A percentile compares a stretch with the other conserved stretches of the same genome.
phyloP scores from a whole-genome alignment of 2,888 invertebrate species.

The Heliconius ismenius region DNA sequence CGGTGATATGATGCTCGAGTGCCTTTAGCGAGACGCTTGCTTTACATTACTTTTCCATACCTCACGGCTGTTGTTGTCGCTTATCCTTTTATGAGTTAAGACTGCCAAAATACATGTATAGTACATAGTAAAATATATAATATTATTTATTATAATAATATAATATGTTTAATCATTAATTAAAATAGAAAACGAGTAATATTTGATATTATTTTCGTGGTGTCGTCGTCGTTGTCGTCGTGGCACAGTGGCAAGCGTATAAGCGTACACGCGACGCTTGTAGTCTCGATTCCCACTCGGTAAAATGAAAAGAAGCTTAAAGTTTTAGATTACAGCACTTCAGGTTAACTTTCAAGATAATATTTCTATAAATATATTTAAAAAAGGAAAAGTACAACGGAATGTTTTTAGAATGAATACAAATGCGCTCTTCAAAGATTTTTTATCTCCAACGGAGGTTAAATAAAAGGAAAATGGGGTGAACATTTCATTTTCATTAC shows the following conservation, averaged over 20 bases:
- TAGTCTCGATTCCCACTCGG: too few species aligned
- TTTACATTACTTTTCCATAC: constrained; percentile 28
- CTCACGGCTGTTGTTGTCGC: constrained; percentile 21
- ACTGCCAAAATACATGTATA: neutral
- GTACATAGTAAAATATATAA: too few species aligned
- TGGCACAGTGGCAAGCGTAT: too few species aligned
- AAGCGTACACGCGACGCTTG: too few species aligned
- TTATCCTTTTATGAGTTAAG: constrained; percentile 24
- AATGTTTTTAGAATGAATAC: neutral
- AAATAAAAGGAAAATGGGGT: constrained; percentile 38
- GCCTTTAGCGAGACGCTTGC: constrained; percentile 40
- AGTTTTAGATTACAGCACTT: too few species aligned
- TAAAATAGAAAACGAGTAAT: too few species aligned
- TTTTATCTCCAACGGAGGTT: constrained; percentile 28
- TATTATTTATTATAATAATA: too few species aligned
- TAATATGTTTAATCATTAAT: too few species aligned
- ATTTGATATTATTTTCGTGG: too few species aligned
- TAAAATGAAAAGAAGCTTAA: too few species aligned
- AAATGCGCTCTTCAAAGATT: constrained; percentile 21
- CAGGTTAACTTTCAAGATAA: neutral
- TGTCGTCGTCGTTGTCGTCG: too few species aligned
- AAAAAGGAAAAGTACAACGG: constrained; percentile 1
- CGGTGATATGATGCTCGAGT: constrained; percentile 51
- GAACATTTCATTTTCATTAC: constrained; percentile 40
- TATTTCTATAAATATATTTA: neutral